These are phyloP conservation scores for Alouatta palliata DNA, from an alignment of 2,113 vertebrate species.

Conservation along the genomic window DNA sequence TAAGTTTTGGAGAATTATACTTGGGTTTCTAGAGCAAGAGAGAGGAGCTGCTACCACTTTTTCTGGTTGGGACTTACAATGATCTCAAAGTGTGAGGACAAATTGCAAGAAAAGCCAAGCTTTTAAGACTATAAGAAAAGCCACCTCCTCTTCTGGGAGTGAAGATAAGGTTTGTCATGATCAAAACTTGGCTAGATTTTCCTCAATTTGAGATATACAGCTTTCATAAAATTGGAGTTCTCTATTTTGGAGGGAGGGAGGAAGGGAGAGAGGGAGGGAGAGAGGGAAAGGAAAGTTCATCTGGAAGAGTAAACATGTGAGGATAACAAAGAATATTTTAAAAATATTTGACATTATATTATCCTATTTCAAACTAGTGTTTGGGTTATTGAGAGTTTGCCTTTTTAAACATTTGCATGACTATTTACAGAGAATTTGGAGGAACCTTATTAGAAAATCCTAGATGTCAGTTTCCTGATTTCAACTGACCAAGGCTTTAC, in stretches of 20 bases:
- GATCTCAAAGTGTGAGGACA: neutral
- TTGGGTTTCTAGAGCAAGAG: neutral
- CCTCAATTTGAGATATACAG: neutral
- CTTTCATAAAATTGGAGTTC: neutral
- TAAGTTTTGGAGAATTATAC: neutral
- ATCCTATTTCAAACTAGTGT: neutral
- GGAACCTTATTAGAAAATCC: neutral
- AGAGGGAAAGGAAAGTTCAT: too few relatives aligned
- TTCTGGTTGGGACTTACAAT: neutral
- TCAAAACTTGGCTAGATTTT: neutral
- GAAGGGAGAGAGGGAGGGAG: too few relatives aligned
- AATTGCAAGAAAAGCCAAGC: neutral
- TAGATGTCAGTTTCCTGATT: neutral
- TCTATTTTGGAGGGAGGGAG: too few relatives aligned
- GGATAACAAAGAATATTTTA: too few relatives aligned
- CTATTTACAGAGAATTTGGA: neutral
- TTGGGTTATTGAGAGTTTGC: neutral
- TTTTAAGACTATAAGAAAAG: neutral
- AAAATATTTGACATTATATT: neutral
- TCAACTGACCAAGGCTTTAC: neutral
- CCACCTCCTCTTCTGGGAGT: neutral
- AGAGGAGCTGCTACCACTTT: neutral
- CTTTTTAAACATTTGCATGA: neutral
- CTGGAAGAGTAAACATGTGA: too few relatives aligned
- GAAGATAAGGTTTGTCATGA: neutral